Conservation (phyloP, 2,888 invertebrate species). For the Nasonia oneida region DNA sequence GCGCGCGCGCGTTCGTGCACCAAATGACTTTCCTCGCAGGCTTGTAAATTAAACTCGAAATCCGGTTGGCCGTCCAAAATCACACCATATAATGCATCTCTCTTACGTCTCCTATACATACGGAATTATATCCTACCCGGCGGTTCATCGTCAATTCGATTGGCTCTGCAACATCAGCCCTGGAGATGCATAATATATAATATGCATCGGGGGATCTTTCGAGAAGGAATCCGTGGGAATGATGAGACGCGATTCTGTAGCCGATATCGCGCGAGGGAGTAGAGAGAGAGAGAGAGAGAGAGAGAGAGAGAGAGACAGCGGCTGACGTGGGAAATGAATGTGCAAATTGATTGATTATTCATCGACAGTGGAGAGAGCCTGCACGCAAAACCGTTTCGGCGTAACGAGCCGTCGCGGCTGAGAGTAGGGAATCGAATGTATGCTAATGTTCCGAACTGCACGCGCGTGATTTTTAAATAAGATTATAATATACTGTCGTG, state of each 20-base stretch:
- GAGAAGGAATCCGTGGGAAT: slow-evolving; percentile 49
- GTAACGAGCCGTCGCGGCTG: not conserved
- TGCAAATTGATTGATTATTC: slow-evolving; percentile 47
- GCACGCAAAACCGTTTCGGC: slow-evolving; percentile 6
- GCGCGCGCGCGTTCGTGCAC: not conserved
- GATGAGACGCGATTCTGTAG: slow-evolving; percentile 7
- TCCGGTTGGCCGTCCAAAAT: slow-evolving; percentile 8
- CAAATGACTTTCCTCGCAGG: not conserved
- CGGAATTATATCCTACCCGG: no score
- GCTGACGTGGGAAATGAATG: slow-evolving; percentile 35
- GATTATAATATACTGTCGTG: not conserved
- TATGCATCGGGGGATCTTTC: not conserved
- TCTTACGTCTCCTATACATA: not conserved
- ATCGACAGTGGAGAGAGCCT: not conserved
- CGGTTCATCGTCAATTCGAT: no score
- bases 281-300: not conserved
- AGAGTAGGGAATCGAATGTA: not conserved
- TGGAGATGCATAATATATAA: not conserved
- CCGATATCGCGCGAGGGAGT: slow-evolving; percentile 2
- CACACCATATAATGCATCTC: not conserved
- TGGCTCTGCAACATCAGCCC: no score
- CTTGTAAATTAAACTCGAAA: not conserved
- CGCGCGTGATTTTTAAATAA: not conserved
- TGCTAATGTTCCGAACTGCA: not conserved
- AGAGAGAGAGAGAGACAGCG: not conserved